These are phyloP conservation scores for Crocuta crocuta DNA, from an alignment of 2,113 vertebrate species.

Conservation along the genomic window DNA sequence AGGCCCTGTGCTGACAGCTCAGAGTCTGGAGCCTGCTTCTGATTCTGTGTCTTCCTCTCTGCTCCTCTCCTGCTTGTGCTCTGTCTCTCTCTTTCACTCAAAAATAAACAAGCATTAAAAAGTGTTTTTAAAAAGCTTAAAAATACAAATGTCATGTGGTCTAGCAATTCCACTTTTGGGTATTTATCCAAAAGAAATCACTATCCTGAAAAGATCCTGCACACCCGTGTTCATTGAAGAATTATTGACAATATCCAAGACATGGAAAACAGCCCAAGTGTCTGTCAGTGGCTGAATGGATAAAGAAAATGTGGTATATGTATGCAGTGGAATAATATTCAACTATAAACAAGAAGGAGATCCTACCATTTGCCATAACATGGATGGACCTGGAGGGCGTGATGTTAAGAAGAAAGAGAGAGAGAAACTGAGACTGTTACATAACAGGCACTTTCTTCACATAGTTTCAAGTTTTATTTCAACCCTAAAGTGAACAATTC, in stretches of 20 bases:
- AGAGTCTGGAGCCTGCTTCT: too few species aligned
- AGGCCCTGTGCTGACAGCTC: too few species aligned
- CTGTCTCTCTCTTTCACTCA: too few species aligned
- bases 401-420: neutral
- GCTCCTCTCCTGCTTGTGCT: too few species aligned
- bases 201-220: neutral
- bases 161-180: neutral
- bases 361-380: neutral
- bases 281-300: neutral
- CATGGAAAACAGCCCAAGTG: neutral
- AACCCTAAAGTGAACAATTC: neutral
- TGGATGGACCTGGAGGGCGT: neutral
- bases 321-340: neutral
- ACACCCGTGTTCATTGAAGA: neutral
- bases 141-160: neutral
- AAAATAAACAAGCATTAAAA: too few species aligned
- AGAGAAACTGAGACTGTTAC: neutral
- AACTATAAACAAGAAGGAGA: neutral
- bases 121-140: too few species aligned
- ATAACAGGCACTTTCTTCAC: neutral
- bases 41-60: too few species aligned
- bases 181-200: neutral
- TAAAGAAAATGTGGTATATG: neutral
- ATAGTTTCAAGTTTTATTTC: neutral
- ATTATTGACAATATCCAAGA: neutral